phyloP scores from a whole-genome alignment of 2,888 invertebrate species.

The Chaetoderma sp. region DNA sequence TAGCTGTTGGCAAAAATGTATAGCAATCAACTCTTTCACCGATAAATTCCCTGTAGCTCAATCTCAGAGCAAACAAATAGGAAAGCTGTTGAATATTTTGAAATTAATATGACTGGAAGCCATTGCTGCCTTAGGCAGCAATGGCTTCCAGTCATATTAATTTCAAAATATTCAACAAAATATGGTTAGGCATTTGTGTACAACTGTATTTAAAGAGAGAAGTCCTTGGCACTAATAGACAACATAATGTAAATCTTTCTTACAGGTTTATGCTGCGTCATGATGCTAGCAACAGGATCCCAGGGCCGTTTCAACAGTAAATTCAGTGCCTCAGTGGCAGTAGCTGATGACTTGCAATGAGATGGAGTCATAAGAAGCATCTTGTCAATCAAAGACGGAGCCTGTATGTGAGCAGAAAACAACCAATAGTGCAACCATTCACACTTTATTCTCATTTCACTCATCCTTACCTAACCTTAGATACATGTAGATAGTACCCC shows the following conservation, averaged over 20 bases:
- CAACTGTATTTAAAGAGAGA: no score
- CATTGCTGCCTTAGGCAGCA: no score
- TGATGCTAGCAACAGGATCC: conserved; percentile 78
- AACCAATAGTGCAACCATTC: not conserved
- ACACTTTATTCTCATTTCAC: not conserved
- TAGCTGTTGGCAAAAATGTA: no score
- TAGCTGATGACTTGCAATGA: conserved; percentile 46
- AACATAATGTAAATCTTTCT: conserved; percentile 38
- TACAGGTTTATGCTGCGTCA: conserved; percentile 77
- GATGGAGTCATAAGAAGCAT: conserved; percentile 73
- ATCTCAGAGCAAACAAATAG: no score
- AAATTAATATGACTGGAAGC: no score
- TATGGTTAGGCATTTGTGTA: no score
- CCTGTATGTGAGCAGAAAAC: conserved; percentile 70
- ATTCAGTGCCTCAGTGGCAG: conserved; percentile 76
- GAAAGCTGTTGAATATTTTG: no score
- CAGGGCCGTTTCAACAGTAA: conserved; percentile 79
- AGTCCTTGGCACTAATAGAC: not conserved
- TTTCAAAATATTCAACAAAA: no score
- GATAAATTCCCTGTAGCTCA: no score
- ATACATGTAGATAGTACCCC: no score
- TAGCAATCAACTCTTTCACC: no score
- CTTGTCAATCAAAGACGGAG: conserved; percentile 81
- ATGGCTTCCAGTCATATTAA: no score
- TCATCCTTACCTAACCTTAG: not conserved